Evolutionary conservation across 2,113 vertebrate genomes (phyloP).

Genomic region (Anarhynchus alexandrinus): DNA sequence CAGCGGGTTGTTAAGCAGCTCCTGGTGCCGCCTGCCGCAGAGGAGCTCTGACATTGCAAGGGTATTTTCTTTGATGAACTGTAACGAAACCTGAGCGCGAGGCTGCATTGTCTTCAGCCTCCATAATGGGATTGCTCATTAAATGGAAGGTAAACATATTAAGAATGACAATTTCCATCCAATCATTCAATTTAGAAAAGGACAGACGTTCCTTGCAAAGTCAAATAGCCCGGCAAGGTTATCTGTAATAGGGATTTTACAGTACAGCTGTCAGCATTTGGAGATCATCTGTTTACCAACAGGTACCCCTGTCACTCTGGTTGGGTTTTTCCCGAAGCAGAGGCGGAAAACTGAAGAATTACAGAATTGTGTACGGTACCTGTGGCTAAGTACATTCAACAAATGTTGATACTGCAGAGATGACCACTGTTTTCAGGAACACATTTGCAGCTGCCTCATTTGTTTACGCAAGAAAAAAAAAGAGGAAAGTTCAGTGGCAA

Average conservation of each 20-base stretch:
- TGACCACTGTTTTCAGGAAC: not conserved
- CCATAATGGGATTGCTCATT: slow-evolving; percentile 9
- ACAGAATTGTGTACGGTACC: not conserved
- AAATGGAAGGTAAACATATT: slow-evolving; percentile 33
- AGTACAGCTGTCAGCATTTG: not conserved
- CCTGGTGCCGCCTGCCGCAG: not conserved
- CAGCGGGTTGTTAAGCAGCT: not conserved
- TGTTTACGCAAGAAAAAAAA: not conserved
- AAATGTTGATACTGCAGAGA: not conserved
- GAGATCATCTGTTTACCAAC: not conserved
- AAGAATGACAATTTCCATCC: slow-evolving; percentile 26
- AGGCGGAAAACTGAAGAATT: not conserved
- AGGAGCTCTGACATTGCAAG: slow-evolving; percentile 30
- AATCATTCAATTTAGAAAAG: slow-evolving; percentile 8
- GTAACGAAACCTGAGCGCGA: not conserved
- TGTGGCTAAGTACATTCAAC: not conserved
- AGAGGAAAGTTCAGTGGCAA: not conserved
- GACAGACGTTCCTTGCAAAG: not conserved
- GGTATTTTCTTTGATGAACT: slow-evolving; percentile 14
- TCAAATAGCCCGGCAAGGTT: not conserved
- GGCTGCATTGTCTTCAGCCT: not conserved
- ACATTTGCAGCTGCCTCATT: not conserved
- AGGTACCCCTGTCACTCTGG: not conserved
- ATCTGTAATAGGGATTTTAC: not conserved
- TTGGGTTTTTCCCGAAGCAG: not conserved